Evolutionary conservation across 2,797 vertebrate genomes (phyloP).

Genomic region (Pipistrellus kuhlii): DNA sequence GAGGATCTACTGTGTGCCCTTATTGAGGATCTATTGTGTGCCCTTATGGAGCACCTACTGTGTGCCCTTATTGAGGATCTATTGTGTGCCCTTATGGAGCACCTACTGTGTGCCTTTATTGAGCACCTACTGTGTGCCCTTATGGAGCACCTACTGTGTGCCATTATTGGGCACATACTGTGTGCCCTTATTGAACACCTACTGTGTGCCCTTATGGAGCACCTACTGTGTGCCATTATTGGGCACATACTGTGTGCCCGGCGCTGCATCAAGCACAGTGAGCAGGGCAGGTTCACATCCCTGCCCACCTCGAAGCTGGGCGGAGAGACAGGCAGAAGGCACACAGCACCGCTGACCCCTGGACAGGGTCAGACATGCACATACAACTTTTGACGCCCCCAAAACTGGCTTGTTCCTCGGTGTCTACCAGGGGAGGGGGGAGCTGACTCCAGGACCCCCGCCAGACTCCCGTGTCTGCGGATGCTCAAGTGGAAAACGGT

Average conservation of each 20-base stretch:
- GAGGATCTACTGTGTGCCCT: too few species aligned
- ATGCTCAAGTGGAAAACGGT: neutral
- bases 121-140: too few species aligned
- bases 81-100: too few species aligned
- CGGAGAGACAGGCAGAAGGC: neutral
- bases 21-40: too few species aligned
- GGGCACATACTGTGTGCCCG: neutral
- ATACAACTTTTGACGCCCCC: neutral
- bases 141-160: too few species aligned
- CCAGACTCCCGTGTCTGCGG: neutral
- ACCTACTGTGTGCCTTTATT: too few species aligned
- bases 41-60: too few species aligned
- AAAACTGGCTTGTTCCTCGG: neutral
- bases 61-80: too few species aligned
- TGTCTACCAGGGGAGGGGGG: too few species aligned
- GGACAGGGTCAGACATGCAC: neutral
- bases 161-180: too few species aligned
- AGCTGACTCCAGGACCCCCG: neutral
- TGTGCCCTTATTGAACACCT: neutral
- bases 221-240: neutral
- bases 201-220: neutral
- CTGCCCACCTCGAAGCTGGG: neutral
- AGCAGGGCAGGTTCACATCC: neutral
- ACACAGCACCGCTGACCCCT: neutral
- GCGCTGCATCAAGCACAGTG: neutral